Conservation (phyloP, 2,888 invertebrate genomes). For the Eremobia ochroleuca region DNA sequence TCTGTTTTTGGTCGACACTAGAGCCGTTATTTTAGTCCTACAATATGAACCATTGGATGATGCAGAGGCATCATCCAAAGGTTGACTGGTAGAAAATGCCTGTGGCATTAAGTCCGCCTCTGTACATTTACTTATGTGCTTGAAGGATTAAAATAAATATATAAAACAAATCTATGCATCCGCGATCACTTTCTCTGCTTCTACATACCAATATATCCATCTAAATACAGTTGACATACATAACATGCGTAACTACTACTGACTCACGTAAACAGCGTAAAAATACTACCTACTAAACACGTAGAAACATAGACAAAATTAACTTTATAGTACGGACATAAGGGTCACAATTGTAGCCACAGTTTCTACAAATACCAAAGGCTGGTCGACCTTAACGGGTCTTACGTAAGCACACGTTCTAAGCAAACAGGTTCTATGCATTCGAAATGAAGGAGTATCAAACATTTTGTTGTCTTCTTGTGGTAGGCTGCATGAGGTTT, state of each 20-base stretch:
- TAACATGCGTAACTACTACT: constrained; percentile 41
- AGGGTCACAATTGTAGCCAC: constrained; percentile 43
- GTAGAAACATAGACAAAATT: constrained; percentile 42
- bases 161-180: constrained; percentile 16
- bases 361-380: constrained; percentile 62
- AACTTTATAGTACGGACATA: constrained; percentile 63
- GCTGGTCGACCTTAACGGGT: constrained; percentile 74
- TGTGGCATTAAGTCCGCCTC: too few relatives aligned
- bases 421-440: constrained; percentile 67
- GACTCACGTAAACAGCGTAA: constrained; percentile 68
- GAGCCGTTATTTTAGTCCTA: too few relatives aligned
- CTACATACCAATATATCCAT: constrained; percentile 27
- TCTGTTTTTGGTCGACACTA: neutral
- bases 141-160: too few relatives aligned
- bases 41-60: too few relatives aligned
- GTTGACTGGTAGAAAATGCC: too few relatives aligned
- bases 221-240: constrained; percentile 59
- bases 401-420: constrained; percentile 74
- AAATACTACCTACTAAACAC: constrained; percentile 56
- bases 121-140: too few relatives aligned
- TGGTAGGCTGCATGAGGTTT: constrained; percentile 20
- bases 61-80: too few relatives aligned
- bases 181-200: constrained; percentile 54
- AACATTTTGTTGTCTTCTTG: constrained; percentile 30
- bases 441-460: constrained; percentile 43